Evolutionary conservation across 2,888 invertebrate genomes (phyloP).

Genomic region (Ditylenchus weischeri): DNA sequence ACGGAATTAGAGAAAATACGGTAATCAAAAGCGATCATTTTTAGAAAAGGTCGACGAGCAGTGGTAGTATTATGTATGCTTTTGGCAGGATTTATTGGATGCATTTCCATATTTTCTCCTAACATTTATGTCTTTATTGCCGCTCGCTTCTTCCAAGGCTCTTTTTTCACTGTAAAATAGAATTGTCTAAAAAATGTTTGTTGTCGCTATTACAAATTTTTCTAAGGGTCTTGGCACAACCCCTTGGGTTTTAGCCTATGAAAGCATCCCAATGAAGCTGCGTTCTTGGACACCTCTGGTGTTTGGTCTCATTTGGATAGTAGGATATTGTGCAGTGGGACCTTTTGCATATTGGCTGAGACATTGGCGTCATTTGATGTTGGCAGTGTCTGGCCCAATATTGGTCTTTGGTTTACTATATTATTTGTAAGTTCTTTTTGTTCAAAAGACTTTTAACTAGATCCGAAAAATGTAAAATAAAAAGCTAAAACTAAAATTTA

Average conservation of each 20-base stretch:
- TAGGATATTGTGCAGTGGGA: conserved; percentile 44
- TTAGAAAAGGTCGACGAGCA: conserved; percentile 41
- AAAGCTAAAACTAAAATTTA: neutral
- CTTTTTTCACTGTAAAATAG: conserved; percentile 69
- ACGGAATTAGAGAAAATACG: too few species aligned
- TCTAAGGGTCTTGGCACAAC: conserved; percentile 33
- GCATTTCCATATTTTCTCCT: conserved; percentile 69
- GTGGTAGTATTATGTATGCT: conserved; percentile 39
- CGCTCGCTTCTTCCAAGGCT: conserved; percentile 70
- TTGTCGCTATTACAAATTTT: neutral
- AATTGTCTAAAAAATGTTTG: neutral
- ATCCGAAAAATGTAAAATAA: too few species aligned
- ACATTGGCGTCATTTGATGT: conserved; percentile 40
- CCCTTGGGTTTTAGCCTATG: conserved; percentile 52
- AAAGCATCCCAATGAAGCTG: conserved; percentile 42
- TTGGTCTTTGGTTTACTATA: conserved; percentile 31
- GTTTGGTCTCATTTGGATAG: conserved; percentile 46
- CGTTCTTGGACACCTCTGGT: conserved; percentile 45
- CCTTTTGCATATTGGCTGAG: conserved; percentile 38
- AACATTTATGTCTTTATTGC: conserved; percentile 71
- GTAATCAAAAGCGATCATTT: neutral
- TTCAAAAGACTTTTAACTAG: too few species aligned
- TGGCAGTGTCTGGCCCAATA: conserved; percentile 31
- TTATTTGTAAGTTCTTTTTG: conserved; percentile 37
- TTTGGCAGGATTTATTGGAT: conserved; percentile 64